These are phyloP conservation scores for Cheirogaleus medius DNA, from an alignment of 2,113 vertebrate genomes.

Conservation along the genomic window DNA sequence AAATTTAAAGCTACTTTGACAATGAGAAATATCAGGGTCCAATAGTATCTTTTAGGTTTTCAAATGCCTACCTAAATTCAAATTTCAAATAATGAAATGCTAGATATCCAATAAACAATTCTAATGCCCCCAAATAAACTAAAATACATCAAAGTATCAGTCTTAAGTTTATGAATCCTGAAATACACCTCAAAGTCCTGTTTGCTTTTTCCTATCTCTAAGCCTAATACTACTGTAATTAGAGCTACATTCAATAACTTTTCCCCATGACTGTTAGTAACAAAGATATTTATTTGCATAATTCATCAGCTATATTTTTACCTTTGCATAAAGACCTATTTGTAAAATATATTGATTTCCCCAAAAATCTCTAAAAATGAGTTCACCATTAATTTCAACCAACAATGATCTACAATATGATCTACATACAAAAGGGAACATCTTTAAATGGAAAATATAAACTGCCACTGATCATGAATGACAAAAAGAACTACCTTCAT, in stretches of 20 bases:
- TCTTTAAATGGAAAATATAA: constrained; percentile 78
- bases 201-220: constrained; percentile 8
- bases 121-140: constrained; percentile 64
- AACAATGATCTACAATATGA: constrained; percentile 70
- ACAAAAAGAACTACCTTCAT: constrained; percentile 77
- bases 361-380: constrained; percentile 66
- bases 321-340: constrained; percentile 32
- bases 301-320: constrained; percentile 18
- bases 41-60: constrained; percentile 74
- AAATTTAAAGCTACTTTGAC: constrained; percentile 81
- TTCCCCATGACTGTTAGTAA: background rate
- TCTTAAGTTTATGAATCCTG: constrained; percentile 34
- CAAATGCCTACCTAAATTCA: constrained; percentile 83
- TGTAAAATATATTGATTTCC: constrained; percentile 56
- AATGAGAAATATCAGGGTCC: constrained; percentile 59
- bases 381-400: constrained; percentile 84
- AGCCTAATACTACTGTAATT: background rate
- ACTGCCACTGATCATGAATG: constrained; percentile 65
- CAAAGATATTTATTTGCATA: constrained; percentile 11
- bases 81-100: constrained; percentile 83
- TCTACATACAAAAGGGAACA: constrained; percentile 76
- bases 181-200: constrained; percentile 26
- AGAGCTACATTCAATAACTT: background rate
- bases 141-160: constrained; percentile 42
- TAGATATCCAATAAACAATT: constrained; percentile 72